A percentile compares a stretch with the other conserved stretches of the same genome.
Evolutionary conservation across 2,888 invertebrate species (phyloP).

Genomic region (Periphyllus acericola): DNA sequence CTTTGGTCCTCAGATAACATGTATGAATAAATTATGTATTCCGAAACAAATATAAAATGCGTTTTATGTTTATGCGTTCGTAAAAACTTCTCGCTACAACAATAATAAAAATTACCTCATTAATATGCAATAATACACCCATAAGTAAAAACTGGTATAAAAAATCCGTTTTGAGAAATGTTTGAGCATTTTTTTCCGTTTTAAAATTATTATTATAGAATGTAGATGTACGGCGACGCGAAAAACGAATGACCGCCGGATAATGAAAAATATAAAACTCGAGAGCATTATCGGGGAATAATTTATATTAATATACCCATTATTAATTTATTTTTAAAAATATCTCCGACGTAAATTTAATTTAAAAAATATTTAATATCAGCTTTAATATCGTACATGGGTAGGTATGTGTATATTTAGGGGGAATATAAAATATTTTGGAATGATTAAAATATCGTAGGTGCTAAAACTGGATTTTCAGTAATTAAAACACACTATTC

Average conservation of each 20-base stretch:
- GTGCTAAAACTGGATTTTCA: slow-evolving; percentile 10
- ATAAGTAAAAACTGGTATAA: neutral
- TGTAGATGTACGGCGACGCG: too few relatives aligned
- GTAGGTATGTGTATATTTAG: neutral
- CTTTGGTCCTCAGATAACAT: neutral
- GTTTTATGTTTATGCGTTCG: slow-evolving; percentile 11
- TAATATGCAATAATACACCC: slow-evolving; percentile 7
- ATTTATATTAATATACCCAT: neutral
- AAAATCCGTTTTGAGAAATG: neutral
- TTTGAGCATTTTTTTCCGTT: neutral
- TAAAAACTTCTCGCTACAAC: neutral
- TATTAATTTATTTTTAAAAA: slow-evolving; percentile 21
- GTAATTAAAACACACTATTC: neutral
- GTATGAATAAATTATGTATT: neutral
- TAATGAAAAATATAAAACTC: neutral
- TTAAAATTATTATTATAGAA: neutral
- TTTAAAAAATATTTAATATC: neutral
- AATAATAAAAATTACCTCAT: neutral
- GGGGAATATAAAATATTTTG: neutral
- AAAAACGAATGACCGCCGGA: neutral
- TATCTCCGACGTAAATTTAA: slow-evolving; percentile 3
- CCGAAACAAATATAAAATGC: slow-evolving; percentile 6
- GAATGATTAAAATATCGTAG: slow-evolving; percentile 14
- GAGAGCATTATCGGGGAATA: neutral
- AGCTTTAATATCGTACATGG: neutral